Evolutionary conservation across 1,140 invertebrate genomes (phyloP).

Genomic region (Kradibia gibbosae): DNA sequence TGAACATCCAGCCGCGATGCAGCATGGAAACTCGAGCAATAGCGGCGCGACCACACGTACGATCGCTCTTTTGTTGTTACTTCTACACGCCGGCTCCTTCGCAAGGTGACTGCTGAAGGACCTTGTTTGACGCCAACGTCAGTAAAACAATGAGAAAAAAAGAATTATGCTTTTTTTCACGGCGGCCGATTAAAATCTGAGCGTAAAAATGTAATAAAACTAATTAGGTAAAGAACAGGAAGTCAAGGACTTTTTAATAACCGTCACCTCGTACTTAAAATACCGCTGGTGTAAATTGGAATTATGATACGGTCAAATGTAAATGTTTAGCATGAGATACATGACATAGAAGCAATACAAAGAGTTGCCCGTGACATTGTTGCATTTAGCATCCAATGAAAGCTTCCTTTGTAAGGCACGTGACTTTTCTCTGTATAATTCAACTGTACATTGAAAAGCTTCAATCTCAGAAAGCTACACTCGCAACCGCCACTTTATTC

Average conservation of each 20-base stretch:
- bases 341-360: neutral
- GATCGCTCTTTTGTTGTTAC: constrained; percentile 63
- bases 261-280: neutral
- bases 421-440: neutral
- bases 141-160: neutral
- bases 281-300: neutral
- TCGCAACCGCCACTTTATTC: constrained; percentile 13
- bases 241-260: neutral
- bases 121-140: constrained; percentile 41
- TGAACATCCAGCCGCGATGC: constrained; percentile 78
- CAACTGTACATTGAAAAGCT: constrained; percentile 31
- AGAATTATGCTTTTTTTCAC: neutral
- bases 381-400: constrained; percentile 13
- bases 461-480: neutral
- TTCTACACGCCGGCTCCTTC: constrained; percentile 65
- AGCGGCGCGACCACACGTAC: constrained; percentile 67
- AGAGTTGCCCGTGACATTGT: neutral
- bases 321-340: neutral
- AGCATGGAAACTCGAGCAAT: constrained; percentile 76
- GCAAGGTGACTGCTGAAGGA: constrained; percentile 67
- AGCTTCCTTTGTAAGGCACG: neutral
- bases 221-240: neutral
- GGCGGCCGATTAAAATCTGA: no score
- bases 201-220: neutral
- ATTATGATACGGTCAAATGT: neutral